Evolutionary conservation across 2,113 vertebrate species (phyloP).

Genomic region (Chaetura pelagica): DNA sequence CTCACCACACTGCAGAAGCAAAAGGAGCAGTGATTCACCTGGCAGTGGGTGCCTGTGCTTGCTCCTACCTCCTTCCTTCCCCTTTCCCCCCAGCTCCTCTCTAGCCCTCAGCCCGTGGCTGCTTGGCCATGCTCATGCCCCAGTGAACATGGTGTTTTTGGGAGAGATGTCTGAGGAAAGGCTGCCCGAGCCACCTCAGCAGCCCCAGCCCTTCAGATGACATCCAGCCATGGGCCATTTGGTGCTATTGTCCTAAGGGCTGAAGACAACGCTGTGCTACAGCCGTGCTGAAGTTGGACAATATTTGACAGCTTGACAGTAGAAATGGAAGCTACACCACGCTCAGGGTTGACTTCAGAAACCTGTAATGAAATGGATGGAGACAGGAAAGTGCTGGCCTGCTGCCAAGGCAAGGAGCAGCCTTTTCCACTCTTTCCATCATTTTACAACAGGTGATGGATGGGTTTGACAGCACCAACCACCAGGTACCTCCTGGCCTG

Average conservation of each 20-base stretch:
- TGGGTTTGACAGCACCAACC: neutral
- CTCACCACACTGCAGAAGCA: neutral
- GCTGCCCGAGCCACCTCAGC: fast-evolving
- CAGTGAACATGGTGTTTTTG: neutral
- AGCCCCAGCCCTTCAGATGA: neutral
- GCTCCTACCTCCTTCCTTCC: neutral
- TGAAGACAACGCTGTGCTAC: neutral
- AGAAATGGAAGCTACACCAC: neutral
- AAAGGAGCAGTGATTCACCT: neutral
- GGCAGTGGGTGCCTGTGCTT: fast-evolving
- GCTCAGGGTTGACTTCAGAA: neutral
- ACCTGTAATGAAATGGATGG: neutral
- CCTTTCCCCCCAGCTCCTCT: neutral
- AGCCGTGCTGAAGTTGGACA: neutral
- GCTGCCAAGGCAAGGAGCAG: neutral
- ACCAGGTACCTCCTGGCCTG: neutral
- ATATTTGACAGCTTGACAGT: neutral
- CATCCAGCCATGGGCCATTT: neutral
- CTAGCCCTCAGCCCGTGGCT: neutral
- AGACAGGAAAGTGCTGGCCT: neutral
- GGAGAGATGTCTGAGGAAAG: neutral
- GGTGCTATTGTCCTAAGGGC: neutral
- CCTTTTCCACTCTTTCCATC: neutral
- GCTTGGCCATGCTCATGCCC: neutral
- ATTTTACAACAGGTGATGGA: neutral